Evolutionary conservation across 2,888 invertebrate genomes (phyloP), one percentile per base, ranked within the genome.

Genomic region (Chaetoderma sp.): DNA sequence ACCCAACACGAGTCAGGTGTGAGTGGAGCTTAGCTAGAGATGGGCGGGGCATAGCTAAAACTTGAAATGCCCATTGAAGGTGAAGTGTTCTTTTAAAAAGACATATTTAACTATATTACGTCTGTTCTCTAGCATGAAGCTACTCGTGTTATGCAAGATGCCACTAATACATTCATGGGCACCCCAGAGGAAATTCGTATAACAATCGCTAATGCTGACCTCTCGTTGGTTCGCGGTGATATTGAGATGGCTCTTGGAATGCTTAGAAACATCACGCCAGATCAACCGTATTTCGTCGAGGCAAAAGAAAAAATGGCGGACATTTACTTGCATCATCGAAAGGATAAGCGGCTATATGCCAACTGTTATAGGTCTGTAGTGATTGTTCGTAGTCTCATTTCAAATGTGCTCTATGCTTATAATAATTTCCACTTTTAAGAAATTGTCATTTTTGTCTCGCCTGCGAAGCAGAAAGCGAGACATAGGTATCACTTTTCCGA

Each of bases 111-210:
- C 18, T n/a, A 23, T 62, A 23, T 52, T 66, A 47, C 47, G 8
- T 33, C 16, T 61, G 23, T 16, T 55, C 49, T 73, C n/a, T 72
- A 88, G 88, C 84, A 91, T 59, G 96, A 96, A 82, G 96, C 96
- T 16, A 90, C 92, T 1, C 90, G 92, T 73, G 88, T 93, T 33
- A 91, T 97, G 89, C 92, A 95, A 86, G 91, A 92, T 81, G 83
- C 89, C 77, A 84, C 82, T 63, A 83, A 82, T 67, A 85, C 83
- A 64, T 85, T 87, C 77, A 89, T 90, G 32, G 93, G 92, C 42
- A 95, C 94, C 0, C 89, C 93, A 0, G 95, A 97, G 84, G 95
- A 95, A 86, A 92, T 93, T 0, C 90, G 95, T 33, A 89, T 98
- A 25, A 88, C 92, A 1, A 91, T 98, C 49, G 92, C 94, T 1